Base-by-base conservation (phyloP, 2,888 invertebrate species). In the Tenthredo scrophulariae region DNA sequence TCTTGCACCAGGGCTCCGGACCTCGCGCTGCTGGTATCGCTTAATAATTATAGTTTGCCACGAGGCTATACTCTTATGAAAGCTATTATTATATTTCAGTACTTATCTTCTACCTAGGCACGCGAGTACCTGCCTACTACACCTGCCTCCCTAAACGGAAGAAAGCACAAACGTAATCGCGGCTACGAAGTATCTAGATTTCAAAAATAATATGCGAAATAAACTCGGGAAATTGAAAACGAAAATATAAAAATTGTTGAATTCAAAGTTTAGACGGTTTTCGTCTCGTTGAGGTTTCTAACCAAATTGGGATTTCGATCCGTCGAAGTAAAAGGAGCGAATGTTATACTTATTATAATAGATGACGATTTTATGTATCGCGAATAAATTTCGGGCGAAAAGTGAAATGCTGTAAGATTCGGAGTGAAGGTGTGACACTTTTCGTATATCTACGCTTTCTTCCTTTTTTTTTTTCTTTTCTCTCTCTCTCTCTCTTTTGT, bases 21-120 rank as follows among this genome's bases (percentile, higher is more conserved):
- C 26, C 50, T 22, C 26, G 50, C 46, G 62, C 70, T 18, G 62
- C 70, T 18, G n/a, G 54, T 80, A 80, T 62, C 80, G 80, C 62
- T 80, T 79, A 37, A 80, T 58, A 80, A 80, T 58, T 50, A 50
- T 40, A 40, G 26, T 77, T n/a, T 18, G 54, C 50, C 18, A 54
- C 29, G 54, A 15, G 37, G 77, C 40, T 54, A 67, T 67, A 77
- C 77, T 77, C 77, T 77, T 77, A 77, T 54, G 29, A 77, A 33
- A 77, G 77, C 77, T 77, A 54, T 77, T 77, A 77, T 77, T 80
- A 80, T 62, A 62, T 80, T 62, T 62, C 62, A 80, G 62, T 62
- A 80, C 80, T 80, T 80, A 80, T 80, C 80, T 58, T n/a, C 2
- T 37, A 67, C 67, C 67, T 40, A 22, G 15, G 40, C 80, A 40